A percentile compares a stretch with the other conserved stretches of the same genome.
Evolutionary conservation across 1,140 invertebrate genomes (phyloP).

Genomic region (Colletes latitarsis): DNA sequence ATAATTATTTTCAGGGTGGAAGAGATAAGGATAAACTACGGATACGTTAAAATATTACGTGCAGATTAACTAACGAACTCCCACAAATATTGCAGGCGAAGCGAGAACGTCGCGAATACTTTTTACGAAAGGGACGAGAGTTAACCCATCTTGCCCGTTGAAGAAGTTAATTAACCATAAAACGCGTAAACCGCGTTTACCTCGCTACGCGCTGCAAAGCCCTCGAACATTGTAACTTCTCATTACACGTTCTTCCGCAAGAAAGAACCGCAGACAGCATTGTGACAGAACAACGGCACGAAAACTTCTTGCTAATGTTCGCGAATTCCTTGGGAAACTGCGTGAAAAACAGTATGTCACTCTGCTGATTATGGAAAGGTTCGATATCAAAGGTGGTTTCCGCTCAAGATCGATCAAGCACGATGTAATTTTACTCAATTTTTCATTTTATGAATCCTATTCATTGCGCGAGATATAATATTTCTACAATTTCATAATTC

Average conservation of each 20-base stretch:
- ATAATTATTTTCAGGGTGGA: neutral
- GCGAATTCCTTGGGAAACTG: neutral
- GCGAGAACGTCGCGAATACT: constrained; percentile 8
- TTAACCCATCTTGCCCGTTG: constrained; percentile 4
- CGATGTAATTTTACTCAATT: too few relatives aligned
- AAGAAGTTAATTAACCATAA: constrained; percentile 49
- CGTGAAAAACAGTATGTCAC: neutral
- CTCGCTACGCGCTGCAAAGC: neutral
- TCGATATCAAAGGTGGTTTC: too few relatives aligned
- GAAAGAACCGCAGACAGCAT: constrained; percentile 19
- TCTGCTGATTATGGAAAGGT: neutral
- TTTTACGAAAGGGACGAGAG: constrained; percentile 14
- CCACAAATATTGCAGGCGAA: neutral
- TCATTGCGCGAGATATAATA: too few relatives aligned
- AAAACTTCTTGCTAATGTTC: neutral
- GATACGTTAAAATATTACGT: neutral
- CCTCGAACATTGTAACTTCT: constrained; percentile 39
- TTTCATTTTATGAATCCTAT: too few relatives aligned
- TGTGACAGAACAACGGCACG: neutral
- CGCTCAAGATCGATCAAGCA: too few relatives aligned
- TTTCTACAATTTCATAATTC: too few relatives aligned
- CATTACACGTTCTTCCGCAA: constrained; percentile 42
- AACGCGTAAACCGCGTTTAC: constrained; percentile 37
- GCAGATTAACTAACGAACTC: neutral
- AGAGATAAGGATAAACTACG: too few relatives aligned